These are phyloP conservation scores for Melospiza georgiana DNA, from an alignment of 2,113 vertebrate genomes.

Conservation along the genomic window DNA sequence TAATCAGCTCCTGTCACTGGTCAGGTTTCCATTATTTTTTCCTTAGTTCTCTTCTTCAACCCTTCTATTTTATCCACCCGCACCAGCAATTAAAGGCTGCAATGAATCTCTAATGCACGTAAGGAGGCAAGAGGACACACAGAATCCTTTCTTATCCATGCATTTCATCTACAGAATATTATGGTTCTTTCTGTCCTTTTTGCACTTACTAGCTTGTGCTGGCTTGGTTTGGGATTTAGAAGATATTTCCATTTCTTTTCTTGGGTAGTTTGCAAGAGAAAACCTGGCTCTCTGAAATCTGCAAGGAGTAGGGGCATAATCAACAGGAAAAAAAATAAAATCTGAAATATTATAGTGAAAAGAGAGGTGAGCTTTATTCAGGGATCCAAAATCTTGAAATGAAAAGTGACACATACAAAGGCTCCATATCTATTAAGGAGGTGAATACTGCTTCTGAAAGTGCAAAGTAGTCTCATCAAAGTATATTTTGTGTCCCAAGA, in stretches of 20 bases:
- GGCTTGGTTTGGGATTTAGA: not conserved
- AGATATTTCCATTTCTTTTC: not conserved
- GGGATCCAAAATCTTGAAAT: not conserved
- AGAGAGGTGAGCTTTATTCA: not conserved
- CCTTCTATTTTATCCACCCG: not conserved
- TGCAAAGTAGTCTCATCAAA: not conserved
- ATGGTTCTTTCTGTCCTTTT: not conserved
- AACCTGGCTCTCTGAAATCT: not conserved
- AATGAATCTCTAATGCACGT: not conserved
- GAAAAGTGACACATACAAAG: not conserved
- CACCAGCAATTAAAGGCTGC: constrained; percentile 35
- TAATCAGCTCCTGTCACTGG: not conserved
- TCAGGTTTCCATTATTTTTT: constrained; percentile 39
- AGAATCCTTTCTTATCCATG: not conserved
- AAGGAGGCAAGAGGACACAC: not conserved
- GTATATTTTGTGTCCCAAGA: not conserved
- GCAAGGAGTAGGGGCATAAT: not conserved
- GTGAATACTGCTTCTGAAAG: not conserved
- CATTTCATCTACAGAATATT: not conserved
- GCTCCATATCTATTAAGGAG: not conserved
- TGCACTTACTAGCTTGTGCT: not conserved
- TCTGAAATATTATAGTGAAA: not conserved
- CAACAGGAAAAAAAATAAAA: not conserved
- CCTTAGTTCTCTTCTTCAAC: not conserved
- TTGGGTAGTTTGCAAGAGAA: not conserved